Conservation (phyloP, 2,113 vertebrate genomes). For the Corythoichthys intestinalis region DNA sequence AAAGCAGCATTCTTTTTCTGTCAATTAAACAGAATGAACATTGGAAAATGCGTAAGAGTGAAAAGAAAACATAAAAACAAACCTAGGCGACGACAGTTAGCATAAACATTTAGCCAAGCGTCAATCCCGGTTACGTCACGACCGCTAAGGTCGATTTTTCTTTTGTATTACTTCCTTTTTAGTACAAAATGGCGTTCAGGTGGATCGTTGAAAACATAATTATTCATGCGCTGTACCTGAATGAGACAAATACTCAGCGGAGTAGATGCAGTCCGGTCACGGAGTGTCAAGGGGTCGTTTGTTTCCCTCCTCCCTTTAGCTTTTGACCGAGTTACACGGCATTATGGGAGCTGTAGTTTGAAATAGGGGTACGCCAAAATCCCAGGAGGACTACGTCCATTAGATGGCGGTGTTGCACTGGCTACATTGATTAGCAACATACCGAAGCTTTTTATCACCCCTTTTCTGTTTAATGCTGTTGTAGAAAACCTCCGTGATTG, state of each 20-base stretch:
- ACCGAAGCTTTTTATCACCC: no score
- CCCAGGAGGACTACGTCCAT: no score
- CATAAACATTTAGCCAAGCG: background rate
- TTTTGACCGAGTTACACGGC: background rate
- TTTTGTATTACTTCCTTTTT: background rate
- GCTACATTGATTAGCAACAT: no score
- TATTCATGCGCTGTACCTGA: background rate
- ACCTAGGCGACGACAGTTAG: background rate
- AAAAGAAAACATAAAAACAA: background rate
- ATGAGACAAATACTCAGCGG: background rate
- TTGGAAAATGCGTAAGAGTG: background rate
- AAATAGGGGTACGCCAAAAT: no score
- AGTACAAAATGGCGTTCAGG: background rate
- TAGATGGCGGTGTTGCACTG: no score
- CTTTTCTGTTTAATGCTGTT: no score
- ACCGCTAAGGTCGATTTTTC: background rate
- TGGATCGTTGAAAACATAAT: background rate
- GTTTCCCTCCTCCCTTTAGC: no score
- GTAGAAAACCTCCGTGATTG: no score
- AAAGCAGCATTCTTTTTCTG: slow-evolving; percentile 63
- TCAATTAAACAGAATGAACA: background rate
- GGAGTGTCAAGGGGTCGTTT: background rate
- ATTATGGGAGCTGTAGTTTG: background rate
- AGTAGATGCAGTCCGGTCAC: background rate
- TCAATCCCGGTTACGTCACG: background rate